Base-by-base conservation (phyloP, 2,797 vertebrate species). In the Vespertilio murinus region DNA sequence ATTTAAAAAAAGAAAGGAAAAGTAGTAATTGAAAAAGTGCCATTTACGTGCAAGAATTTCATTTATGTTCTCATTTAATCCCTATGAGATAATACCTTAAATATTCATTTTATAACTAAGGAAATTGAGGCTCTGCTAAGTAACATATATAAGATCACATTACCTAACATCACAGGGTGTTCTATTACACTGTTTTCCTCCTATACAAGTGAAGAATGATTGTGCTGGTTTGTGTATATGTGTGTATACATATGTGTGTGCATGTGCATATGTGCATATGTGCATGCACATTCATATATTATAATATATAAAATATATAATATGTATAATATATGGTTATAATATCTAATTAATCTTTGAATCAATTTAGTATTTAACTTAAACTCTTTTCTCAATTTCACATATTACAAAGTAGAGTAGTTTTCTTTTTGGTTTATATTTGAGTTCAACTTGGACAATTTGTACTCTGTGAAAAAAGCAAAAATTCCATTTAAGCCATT, bases 381-480 rank as follows among this genome's bases (percentile, higher is more conserved):
- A 52, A 65, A 94, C 6, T 25, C 30, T 59, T 91, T 25, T 38
- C 28, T 47, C 5, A 71, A 18, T 40, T 85, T 86, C 33, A 52
- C 5, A n/a, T 18, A 28, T 42, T 79, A 17, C 38, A 81, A 67
- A 93, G 18, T 40, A 70, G 20, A 82, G 52, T n/a, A n/a, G 23
- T 52, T 90, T 95, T 93, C 74, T 71, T 86, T 67, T 54, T 49
- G 25, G 22, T 9, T 28, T 83, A 35, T 42, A 3, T 61, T 93
- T 87, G 61, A 94, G 69, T 91, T 95, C 70, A 56, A 23, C 87
- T 94, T 90, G 80, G 83, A 95, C 38, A 79, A 79, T 42, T 42
- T 54, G 13, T 80, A 6, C 45, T 93, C 59, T 88, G 47, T 70
- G 64, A 52, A 33, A 33, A 95, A 93, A 94, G 83, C 80, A 86